Percentiles rank a stretch among this genome's conserved stretches.
Conservation (phyloP, 2,888 invertebrate genomes). For the Pammene fasciana region DNA sequence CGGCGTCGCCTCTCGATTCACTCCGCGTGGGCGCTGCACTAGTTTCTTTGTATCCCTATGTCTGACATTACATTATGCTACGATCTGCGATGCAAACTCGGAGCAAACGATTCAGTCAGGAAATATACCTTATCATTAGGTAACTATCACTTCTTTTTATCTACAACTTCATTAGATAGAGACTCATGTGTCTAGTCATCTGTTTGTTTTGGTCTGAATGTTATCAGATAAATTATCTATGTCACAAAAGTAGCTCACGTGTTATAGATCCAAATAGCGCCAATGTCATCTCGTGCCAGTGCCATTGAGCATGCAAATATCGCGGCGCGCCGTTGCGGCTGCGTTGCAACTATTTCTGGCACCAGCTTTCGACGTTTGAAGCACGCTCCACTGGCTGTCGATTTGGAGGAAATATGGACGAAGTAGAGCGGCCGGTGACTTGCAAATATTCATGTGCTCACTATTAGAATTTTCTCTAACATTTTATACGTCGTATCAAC, state of each 20-base stretch:
- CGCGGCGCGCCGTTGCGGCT: slow-evolving; percentile 22
- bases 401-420: slow-evolving; percentile 22
- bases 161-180: not conserved
- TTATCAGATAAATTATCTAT: slow-evolving; percentile 5
- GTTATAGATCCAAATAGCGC: slow-evolving; percentile 25
- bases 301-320: slow-evolving; percentile 36
- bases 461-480: slow-evolving; percentile 8
- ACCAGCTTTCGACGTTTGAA: slow-evolving; percentile 24
- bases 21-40: slow-evolving; percentile 36
- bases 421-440: slow-evolving; percentile 21
- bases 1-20: slow-evolving; percentile 39
- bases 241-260: slow-evolving; percentile 21
- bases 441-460: slow-evolving; percentile 21
- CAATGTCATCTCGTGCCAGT: slow-evolving; percentile 34
- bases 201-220: slow-evolving; percentile 8
- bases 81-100: slow-evolving; percentile 12
- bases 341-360: slow-evolving; percentile 35
- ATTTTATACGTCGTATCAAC: not conserved
- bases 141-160: not conserved
- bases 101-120: slow-evolving; percentile 15
- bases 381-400: slow-evolving; percentile 18
- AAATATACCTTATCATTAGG: no score
- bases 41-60: slow-evolving; percentile 40
- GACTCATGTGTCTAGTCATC: no score
- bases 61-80: slow-evolving; percentile 33